Base-by-base conservation (phyloP, 2,888 invertebrate genomes). In the Encarsia formosa region DNA sequence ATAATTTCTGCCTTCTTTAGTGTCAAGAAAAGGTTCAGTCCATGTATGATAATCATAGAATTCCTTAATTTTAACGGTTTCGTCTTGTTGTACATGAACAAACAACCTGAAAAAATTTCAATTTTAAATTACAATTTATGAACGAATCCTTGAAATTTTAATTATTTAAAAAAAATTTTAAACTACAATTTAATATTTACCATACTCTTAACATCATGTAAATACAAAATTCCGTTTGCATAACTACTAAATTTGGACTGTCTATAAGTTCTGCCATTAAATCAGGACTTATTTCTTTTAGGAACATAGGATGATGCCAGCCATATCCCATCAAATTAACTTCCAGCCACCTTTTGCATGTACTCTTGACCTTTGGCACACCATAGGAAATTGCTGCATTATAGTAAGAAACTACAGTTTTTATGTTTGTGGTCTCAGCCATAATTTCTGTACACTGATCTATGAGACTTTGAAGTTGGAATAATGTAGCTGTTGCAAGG, bases 211-310 rank as follows among this genome's bases (percentile, higher is more conserved):
- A 68, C 67, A 87, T 74, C 41, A 83, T 81, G 61, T 88, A 88
- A 34, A 88, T 73, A 26, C 87, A 85, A 70, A 87, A 87, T 74
- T 88, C 88, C 0, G 88, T 87, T 73, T 88, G 87, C 76, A 87
- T 81, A 2, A 86, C 87, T 66, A 84, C 84, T 52, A 88, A 75
- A 61, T 84, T 80, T 0, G 83, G 80, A 67, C 84, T 82, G 11
- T 77, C 73, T 22, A 86, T 78, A 23, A 87, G 70, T 32, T 80
- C 75, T 3, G 77, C 75, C 85, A 88, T 85, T 55, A 88, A 67
- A 3, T 82, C 80, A n/a, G 79, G 71, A 23, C 82, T 83, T 61
- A 88, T 82, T 60, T 81, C 80, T 60, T 77, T 77, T 40, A 87
- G 71, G 54, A 81, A 77, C 31, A 76, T 74, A 1, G 80, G 75